Conservation (phyloP, 2,113 vertebrate species). For the Fulmarus glacialis region DNA sequence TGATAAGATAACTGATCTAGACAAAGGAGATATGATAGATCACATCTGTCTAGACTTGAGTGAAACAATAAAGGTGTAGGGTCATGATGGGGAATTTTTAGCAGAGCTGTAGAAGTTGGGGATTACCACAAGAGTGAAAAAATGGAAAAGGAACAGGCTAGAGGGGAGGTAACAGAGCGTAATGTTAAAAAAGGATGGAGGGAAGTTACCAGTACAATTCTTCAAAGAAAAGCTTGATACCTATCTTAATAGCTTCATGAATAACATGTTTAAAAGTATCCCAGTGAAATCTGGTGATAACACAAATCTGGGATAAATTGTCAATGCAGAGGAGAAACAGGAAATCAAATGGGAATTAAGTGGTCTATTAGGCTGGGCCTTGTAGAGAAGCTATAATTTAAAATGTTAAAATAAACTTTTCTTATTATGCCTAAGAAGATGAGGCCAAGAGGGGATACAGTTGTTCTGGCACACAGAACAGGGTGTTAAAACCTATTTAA, state of each 20-base stretch:
- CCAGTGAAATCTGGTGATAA: neutral
- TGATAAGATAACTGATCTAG: neutral
- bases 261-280: neutral
- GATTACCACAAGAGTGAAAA: neutral
- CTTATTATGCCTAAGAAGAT: neutral
- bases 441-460: neutral
- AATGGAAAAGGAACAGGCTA: neutral
- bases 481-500: neutral
- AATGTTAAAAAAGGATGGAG: neutral
- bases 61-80: neutral
- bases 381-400: neutral
- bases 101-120: neutral
- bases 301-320: neutral
- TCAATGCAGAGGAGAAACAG: neutral
- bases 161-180: neutral
- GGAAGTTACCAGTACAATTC: neutral
- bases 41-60: neutral
- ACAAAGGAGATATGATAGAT: neutral
- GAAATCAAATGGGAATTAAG: neutral
- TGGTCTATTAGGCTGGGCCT: neutral
- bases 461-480: neutral
- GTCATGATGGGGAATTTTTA: neutral
- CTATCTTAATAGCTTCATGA: neutral
- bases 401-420: neutral
- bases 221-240: neutral